These are phyloP conservation scores for Chalcosyrphus nemorum DNA, from an alignment of 2,888 invertebrate species.

Conservation along the genomic window DNA sequence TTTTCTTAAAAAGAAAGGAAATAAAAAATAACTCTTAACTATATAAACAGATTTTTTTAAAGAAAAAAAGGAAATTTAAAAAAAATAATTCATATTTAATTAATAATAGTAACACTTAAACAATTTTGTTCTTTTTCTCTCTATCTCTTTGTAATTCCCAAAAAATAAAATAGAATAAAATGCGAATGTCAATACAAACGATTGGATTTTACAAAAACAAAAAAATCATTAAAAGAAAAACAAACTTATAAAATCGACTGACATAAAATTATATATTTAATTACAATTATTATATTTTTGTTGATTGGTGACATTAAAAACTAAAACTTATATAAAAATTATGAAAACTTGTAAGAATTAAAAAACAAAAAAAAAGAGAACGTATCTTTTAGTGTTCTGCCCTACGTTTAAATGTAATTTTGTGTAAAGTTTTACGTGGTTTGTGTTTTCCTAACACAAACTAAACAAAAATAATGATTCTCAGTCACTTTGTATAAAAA, in stretches of 20 bases:
- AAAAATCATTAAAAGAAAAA: slow-evolving; percentile 2
- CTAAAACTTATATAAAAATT: background rate
- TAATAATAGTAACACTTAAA: slow-evolving; percentile 54
- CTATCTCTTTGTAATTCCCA: slow-evolving; percentile 30
- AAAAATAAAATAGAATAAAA: background rate
- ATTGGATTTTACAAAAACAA: slow-evolving; percentile 14
- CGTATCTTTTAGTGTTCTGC: slow-evolving; percentile 39
- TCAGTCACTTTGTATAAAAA: slow-evolving; percentile 51
- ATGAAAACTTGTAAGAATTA: slow-evolving; percentile 1
- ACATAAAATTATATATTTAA: slow-evolving; percentile 26
- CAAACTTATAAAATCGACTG: slow-evolving; percentile 47
- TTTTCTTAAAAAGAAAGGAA: slow-evolving; percentile 40
- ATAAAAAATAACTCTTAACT: slow-evolving; percentile 45
- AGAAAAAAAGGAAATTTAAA: slow-evolving; percentile 4
- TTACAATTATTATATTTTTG: slow-evolving; percentile 12
- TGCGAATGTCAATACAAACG: slow-evolving; percentile 33
- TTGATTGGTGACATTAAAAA: slow-evolving; percentile 36
- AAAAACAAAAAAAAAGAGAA: background rate
- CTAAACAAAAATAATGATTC: slow-evolving; percentile 4
- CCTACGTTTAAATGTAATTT: slow-evolving; percentile 44
- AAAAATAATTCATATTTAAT: slow-evolving; percentile 45
- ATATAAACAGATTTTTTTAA: slow-evolving; percentile 38
- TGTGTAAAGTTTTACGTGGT: slow-evolving; percentile 47
- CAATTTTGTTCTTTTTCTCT: slow-evolving; percentile 71
- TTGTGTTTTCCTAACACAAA: background rate